Conservation (phyloP, 2,797 vertebrate species). For the Crocodylus rhombifer region DNA sequence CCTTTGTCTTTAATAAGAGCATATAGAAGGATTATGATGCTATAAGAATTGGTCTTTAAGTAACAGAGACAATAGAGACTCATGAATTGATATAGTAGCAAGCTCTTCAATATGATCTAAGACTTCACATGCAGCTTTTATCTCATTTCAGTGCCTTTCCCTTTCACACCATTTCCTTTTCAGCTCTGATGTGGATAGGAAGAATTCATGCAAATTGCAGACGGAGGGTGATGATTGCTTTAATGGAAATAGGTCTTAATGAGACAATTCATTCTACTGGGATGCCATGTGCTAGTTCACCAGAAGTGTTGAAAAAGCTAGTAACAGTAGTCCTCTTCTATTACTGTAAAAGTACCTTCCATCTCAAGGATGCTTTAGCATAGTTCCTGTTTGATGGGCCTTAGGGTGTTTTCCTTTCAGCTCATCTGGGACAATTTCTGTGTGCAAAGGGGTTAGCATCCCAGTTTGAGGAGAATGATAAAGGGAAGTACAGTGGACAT, state of each 20-base stretch:
- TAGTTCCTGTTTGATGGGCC: conserved; percentile 18
- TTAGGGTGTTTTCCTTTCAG: neutral
- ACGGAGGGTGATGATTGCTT: conserved; percentile 58
- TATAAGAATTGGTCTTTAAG: conserved; percentile 6
- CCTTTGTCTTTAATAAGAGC: neutral
- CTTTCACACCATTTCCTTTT: conserved; percentile 59
- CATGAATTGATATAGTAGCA: conserved; percentile 28
- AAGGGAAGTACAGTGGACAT: neutral
- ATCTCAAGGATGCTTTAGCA: neutral
- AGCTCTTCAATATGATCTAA: conserved; percentile 29
- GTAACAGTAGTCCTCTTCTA: conserved; percentile 8
- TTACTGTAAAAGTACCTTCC: conserved; percentile 22
- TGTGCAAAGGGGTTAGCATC: neutral
- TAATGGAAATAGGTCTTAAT: conserved; percentile 68
- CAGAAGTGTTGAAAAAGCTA: conserved; percentile 47
- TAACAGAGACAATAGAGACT: conserved; percentile 4
- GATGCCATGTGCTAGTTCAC: conserved; percentile 25
- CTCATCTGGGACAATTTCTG: conserved; percentile 16
- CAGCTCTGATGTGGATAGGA: conserved; percentile 40
- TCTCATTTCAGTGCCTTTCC: conserved; percentile 30
- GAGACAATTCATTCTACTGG: conserved; percentile 54
- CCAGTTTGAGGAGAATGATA: neutral
- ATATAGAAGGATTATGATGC: neutral
- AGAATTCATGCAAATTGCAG: conserved; percentile 63
- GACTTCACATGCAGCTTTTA: conserved; percentile 28